Base-by-base conservation (phyloP, 1,140 invertebrate species). In the Musca domestica region DNA sequence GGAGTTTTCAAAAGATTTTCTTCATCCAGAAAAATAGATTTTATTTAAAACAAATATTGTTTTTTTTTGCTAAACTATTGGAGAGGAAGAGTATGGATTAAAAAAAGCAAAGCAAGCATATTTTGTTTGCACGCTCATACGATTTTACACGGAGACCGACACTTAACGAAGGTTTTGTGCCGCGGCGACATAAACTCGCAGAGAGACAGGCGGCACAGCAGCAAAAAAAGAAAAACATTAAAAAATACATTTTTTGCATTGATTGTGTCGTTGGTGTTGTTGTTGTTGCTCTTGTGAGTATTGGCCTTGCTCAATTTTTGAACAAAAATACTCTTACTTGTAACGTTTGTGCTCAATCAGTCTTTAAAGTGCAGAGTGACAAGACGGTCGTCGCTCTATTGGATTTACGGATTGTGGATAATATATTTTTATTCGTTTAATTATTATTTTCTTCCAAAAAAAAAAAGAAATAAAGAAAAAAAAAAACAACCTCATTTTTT, bases 301-400 rank as follows among this genome's bases (percentile, higher is more conserved):
- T 65, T 46, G 64, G 56, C 56, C 56, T 56, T 56, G 56, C 56
- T 61, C 56, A 61, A 61, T 61, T 41, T n/a, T 48, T 58, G 25
- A 17, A 58, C 56, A 61, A 61, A 61, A 61, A 61, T 65, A 49
- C 46, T 49, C 64, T 23, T 25, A 51, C 64, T 65, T 23, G n/a
- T 49, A 65, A 49, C 41, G 5, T 5, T 41, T 48, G 46, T 23
- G 41, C 64, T 65, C 64, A 65, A 23, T 65, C 64, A 65, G 64
- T 65, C 64, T 48, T 65, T 25, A 65, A 65, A 48, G 64, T 65
- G 22, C 64, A 65, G 64, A 65, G 64, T 65, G 64, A 34, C 64
- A 65, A 46, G 25, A 22, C 64, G 25, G 64, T 65, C n/a, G n/a
- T n/a, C 64, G 46, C 46, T 65, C 19, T 49, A 65, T 41, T 61